These are phyloP conservation scores for Nothura maculosa DNA, from an alignment of 2,797 vertebrate genomes.

Conservation along the genomic window DNA sequence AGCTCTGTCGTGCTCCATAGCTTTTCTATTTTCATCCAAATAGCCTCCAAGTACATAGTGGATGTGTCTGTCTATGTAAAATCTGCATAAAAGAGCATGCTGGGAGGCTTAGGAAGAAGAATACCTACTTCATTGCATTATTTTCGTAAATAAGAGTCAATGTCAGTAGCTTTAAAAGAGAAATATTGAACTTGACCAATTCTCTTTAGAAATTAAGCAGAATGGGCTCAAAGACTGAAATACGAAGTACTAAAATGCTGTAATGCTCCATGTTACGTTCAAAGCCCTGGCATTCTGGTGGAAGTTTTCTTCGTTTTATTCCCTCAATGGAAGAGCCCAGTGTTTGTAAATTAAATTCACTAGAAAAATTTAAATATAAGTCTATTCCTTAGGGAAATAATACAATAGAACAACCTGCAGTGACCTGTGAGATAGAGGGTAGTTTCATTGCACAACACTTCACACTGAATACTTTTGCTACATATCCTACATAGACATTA, in stretches of 20 bases:
- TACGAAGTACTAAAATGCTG: conserved; percentile 41
- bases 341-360: conserved; percentile 41
- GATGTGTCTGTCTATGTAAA: neutral
- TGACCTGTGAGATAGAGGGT: conserved; percentile 12
- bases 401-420: neutral
- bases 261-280: neutral
- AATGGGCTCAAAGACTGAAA: conserved; percentile 33
- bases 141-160: conserved; percentile 47
- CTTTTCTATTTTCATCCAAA: conserved; percentile 72
- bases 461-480: neutral
- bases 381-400: conserved; percentile 38
- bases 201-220: conserved; percentile 41
- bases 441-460: neutral
- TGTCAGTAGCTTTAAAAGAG: conserved; percentile 13
- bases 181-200: conserved; percentile 40
- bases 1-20: conserved; percentile 64
- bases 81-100: neutral
- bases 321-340: neutral
- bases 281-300: neutral
- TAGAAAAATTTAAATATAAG: conserved; percentile 19
- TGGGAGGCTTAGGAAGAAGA: neutral
- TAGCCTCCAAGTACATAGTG: conserved; percentile 31
- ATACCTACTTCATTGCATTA: conserved; percentile 17
- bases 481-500: neutral
- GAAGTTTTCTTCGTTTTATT: conserved; percentile 1